phyloP scores from a whole-genome alignment of 1,140 invertebrate species.

The Eriocheir sinensis region DNA sequence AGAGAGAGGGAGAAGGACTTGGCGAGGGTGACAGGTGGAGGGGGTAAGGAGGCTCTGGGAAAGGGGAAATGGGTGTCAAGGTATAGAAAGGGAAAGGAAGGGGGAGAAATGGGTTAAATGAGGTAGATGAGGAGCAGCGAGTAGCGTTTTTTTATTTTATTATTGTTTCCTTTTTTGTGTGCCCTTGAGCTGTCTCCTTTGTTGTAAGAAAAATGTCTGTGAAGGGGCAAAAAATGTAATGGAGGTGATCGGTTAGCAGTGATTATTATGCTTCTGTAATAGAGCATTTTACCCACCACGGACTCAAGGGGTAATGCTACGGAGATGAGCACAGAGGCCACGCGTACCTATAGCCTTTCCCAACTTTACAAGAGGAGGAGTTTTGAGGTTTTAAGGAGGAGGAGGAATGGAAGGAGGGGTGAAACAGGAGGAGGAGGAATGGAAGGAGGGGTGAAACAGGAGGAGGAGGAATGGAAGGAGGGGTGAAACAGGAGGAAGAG shows the following conservation, averaged over 20 bases:
- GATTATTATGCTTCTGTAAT: background rate
- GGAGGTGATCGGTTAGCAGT: background rate
- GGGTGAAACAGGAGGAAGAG: background rate
- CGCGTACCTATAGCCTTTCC: too few species aligned
- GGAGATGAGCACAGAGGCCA: too few species aligned
- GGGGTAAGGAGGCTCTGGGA: background rate
- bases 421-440: background rate
- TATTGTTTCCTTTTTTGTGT: background rate
- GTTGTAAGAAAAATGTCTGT: too few species aligned
- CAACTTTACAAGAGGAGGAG: too few species aligned
- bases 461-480: background rate
- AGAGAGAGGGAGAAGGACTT: background rate
- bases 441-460: background rate
- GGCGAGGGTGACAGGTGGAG: background rate
- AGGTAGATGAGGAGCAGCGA: background rate
- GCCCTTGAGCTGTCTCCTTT: too few species aligned
- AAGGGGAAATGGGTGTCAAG: background rate
- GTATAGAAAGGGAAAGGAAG: background rate
- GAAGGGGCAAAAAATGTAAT: background rate
- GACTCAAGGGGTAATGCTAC: too few species aligned
- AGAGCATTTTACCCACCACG: too few species aligned
- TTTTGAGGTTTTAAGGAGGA: slow-evolving; percentile 10
- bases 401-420: background rate
- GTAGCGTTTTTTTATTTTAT: background rate
- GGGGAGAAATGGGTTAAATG: background rate